phyloP scores from a whole-genome alignment of 2,888 invertebrate species.

The Eupithecia insigniata region DNA sequence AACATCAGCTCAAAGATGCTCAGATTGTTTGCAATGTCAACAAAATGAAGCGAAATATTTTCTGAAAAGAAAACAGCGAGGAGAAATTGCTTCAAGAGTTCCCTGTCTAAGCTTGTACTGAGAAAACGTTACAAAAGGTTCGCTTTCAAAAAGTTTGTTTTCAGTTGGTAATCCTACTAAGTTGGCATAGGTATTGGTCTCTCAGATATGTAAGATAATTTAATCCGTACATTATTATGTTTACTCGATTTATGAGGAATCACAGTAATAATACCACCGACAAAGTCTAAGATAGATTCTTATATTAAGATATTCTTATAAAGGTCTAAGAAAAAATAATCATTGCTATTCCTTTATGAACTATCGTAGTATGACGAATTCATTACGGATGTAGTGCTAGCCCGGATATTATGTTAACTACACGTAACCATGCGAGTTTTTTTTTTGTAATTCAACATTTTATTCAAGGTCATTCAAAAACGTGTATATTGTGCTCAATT shows the following conservation, averaged over 20 bases:
- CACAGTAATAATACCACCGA: no score
- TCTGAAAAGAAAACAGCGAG: slow-evolving; percentile 48
- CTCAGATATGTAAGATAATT: neutral
- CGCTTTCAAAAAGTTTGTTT: slow-evolving; percentile 23
- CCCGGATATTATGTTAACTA: no score
- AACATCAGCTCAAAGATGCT: slow-evolving; percentile 42
- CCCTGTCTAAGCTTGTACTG: slow-evolving; percentile 21
- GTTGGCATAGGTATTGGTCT: neutral
- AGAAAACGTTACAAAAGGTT: slow-evolving; percentile 21
- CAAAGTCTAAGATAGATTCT: no score
- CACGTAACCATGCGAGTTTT: neutral
- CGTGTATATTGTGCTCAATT: neutral
- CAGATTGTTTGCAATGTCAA: slow-evolving; percentile 53
- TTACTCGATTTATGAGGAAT: no score
- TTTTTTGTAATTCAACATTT: neutral
- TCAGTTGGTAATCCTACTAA: neutral
- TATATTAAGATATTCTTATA: no score
- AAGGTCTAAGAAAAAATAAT: neutral
- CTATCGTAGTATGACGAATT: no score
- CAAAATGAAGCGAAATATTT: slow-evolving; percentile 49
- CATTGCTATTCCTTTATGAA: no score
- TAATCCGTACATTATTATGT: no score
- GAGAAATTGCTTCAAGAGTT: slow-evolving; percentile 39
- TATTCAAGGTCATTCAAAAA: neutral
- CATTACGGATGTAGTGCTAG: no score